Evolutionary conservation across 2,797 vertebrate species (phyloP).

Genomic region (Danio aesculapii): DNA sequence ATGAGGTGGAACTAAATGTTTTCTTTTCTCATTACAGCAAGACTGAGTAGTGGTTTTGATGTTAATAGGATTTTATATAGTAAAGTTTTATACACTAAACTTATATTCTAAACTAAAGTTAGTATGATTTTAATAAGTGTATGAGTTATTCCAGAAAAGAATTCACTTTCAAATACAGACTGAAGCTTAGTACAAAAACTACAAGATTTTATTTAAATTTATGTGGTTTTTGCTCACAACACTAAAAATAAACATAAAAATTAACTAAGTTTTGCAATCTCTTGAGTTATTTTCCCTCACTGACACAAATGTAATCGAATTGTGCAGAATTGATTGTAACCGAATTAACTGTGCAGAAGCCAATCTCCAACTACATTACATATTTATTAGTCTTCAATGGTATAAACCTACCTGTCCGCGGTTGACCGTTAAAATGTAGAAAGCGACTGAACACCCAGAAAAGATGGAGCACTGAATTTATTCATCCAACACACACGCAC

Average conservation of each 20-base stretch:
- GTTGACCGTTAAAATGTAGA: background rate
- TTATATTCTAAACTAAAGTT: background rate
- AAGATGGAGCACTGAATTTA: background rate
- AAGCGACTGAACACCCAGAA: background rate
- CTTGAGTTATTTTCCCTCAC: background rate
- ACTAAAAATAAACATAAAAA: background rate
- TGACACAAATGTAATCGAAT: background rate
- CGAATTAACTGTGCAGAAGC: background rate
- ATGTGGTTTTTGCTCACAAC: background rate
- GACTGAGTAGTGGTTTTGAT: background rate
- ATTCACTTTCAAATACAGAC: background rate
- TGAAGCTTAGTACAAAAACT: background rate
- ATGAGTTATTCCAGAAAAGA: background rate
- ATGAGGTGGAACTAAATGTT: too few relatives aligned
- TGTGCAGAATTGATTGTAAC: too few relatives aligned
- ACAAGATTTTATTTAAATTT: too few relatives aligned
- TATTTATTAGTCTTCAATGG: background rate
- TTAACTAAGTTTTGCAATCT: too few relatives aligned
- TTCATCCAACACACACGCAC: background rate
- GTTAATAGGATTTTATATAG: background rate
- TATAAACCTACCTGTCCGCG: slow-evolving; percentile 23
- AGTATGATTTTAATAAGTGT: background rate
- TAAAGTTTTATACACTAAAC: too few relatives aligned
- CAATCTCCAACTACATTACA: background rate
- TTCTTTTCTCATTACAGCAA: background rate